Percentiles rank a stretch among this genome's conserved stretches.
phyloP scores from a whole-genome alignment of 2,888 invertebrate species.

The Aspidiotus destructor region DNA sequence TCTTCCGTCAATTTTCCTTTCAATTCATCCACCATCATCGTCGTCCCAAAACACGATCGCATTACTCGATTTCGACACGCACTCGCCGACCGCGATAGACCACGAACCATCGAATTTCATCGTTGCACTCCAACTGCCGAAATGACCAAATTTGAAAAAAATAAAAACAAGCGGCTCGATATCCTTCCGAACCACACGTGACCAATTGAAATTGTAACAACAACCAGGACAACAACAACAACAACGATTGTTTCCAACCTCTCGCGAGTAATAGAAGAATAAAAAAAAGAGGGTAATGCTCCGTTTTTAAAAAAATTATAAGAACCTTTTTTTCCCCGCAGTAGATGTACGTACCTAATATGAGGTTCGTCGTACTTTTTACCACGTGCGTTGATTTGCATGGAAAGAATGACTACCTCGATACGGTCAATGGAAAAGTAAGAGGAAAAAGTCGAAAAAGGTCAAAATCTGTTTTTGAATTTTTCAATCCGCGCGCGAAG shows the following conservation, averaged over 20 bases:
- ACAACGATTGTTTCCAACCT: background rate
- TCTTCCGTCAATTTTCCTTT: background rate
- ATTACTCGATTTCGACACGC: background rate
- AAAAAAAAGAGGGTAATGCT: background rate
- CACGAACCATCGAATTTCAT: background rate
- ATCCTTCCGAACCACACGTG: background rate
- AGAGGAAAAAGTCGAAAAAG: constrained; percentile 22
- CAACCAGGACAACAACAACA: too few relatives aligned
- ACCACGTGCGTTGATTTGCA: constrained; percentile 21
- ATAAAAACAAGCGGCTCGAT: background rate
- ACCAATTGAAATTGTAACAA: background rate
- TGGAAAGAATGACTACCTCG: constrained; percentile 17
- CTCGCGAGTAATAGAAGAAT: background rate
- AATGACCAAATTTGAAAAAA: background rate
- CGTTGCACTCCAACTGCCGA: background rate
- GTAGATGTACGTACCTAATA: too few relatives aligned
- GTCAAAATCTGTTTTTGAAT: constrained; percentile 29
- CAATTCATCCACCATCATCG: background rate
- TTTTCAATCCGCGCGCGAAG: constrained; percentile 16
- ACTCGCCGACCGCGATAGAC: constrained; percentile 1
- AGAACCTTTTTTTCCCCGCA: background rate
- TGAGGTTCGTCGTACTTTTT: constrained; percentile 24
- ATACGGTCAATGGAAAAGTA: background rate
- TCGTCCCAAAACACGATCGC: background rate
- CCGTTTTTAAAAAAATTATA: constrained; percentile 2